Evolutionary conservation across 2,888 invertebrate species (phyloP).

Genomic region (Druceiella hillmani): DNA sequence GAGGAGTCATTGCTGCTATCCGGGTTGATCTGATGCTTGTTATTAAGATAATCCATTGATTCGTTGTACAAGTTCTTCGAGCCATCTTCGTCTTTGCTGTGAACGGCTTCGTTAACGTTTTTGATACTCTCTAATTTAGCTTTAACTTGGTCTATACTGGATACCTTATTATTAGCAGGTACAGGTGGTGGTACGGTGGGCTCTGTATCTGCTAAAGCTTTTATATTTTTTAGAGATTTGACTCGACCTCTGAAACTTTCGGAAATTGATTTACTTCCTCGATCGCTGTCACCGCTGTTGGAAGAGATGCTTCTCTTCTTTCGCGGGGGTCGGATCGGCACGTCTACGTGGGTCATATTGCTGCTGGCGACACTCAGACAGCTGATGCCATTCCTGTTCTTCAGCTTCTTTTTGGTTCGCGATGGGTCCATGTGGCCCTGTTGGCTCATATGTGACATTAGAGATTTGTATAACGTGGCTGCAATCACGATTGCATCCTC

Average conservation of each 20-base stretch:
- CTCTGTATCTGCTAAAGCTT: constrained; percentile 50
- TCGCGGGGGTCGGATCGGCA: constrained; percentile 67
- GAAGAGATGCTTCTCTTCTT: constrained; percentile 67
- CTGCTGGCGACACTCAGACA: constrained; percentile 72
- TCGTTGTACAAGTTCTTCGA: constrained; percentile 45
- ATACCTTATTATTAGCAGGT: constrained; percentile 40
- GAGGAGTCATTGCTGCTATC: constrained; percentile 42
- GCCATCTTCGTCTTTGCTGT: constrained; percentile 49
- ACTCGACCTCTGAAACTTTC: constrained; percentile 46
- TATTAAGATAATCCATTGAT: constrained; percentile 37
- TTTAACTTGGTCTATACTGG: constrained; percentile 52
- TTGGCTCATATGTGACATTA: constrained; percentile 74
- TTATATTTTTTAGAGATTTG: constrained; percentile 52
- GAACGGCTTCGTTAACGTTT: constrained; percentile 36
- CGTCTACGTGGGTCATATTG: constrained; percentile 36
- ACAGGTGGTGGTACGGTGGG: constrained; percentile 45
- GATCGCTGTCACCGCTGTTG: constrained; percentile 56
- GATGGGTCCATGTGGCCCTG: constrained; percentile 38
- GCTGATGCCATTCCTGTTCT: constrained; percentile 68
- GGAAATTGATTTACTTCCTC: constrained; percentile 44
- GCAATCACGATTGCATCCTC: constrained; percentile 91
- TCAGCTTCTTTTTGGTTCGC: constrained; percentile 51
- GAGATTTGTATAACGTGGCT: constrained; percentile 82
- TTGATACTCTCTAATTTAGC: constrained; percentile 51
- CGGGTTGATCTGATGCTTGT: constrained; percentile 26